Base-by-base conservation (phyloP, 2,797 vertebrate species). In the Capromys pilorides region DNA sequence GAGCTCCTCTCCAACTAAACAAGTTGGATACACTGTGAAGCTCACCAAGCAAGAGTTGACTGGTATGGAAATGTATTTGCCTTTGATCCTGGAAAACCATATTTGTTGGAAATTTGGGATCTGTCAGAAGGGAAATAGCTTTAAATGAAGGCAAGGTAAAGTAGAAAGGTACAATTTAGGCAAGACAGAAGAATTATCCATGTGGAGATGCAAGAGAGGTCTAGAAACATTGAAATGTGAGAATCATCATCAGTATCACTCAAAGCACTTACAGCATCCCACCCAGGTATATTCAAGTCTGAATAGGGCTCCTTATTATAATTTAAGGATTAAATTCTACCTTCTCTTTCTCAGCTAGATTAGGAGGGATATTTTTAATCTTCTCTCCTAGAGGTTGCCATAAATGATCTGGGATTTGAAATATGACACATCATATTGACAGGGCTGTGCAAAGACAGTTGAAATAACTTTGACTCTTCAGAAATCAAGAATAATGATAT, bases 81-180 rank as follows among this genome's bases (percentile, higher is more conserved):
- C 92, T 97, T 97, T 97, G 94, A 97, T 96, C 39, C 89, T 93
- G 49, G 83, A 77, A 96, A 94, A 93, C 96, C 0, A 1, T 73
- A 69, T 96, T 90, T 94, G 71, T 86, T 96, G 86, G 81, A 93
- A 96, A 94, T 93, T 86, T 95, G 73, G 62, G 57, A 95, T 91
- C 88, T 91, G 81, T 91, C 89, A 96, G 84, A 88, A 93, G 57
- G 31, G 62, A 95, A 21, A 57, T 41, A 64, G 36, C 64, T 88
- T 82, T 86, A 86, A 96, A 88, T 71, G 80, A 85, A 93, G 88
- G 64, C 79, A 64, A 93, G 81, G 26, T 85, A n/a, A 92, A 14
- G 57, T 90, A 81, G 36, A 87, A 96, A 88, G 79, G 75, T n/a
- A 54, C 0, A 5, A 18, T 31, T 75, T 80, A 66, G 41, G 61